These are phyloP conservation scores for Homarus gammarus DNA, from an alignment of 2,888 invertebrate genomes.

Conservation along the genomic window DNA sequence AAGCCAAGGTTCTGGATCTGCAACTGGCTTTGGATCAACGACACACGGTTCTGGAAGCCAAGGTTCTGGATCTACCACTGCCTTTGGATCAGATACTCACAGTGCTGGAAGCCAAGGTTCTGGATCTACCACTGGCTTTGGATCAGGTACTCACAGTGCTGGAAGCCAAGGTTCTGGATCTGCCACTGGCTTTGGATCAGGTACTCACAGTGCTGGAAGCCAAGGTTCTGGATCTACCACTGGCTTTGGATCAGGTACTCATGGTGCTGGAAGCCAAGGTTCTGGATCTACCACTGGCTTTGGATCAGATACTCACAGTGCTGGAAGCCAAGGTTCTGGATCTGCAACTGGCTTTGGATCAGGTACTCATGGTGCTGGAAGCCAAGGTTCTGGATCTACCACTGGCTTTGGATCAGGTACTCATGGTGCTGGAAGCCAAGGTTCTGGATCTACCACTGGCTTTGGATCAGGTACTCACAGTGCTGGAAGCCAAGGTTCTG, in stretches of 20 bases:
- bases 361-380: no score
- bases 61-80: neutral
- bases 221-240: neutral
- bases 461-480: no score
- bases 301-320: neutral
- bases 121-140: neutral
- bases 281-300: neutral
- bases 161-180: neutral
- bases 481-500: no score
- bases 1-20: neutral
- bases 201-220: neutral
- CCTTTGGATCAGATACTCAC: neutral
- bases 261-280: neutral
- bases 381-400: no score
- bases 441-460: no score
- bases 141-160: no score
- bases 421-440: no score
- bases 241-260: neutral
- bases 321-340: neutral
- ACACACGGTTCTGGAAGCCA: neutral
- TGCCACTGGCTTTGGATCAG: neutral
- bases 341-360: no score
- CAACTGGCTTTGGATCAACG: neutral
- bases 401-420: no score
- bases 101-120: neutral